These are phyloP conservation scores for Drosophila lowei DNA, from an alignment of 1,140 invertebrate species.

Conservation along the genomic window DNA sequence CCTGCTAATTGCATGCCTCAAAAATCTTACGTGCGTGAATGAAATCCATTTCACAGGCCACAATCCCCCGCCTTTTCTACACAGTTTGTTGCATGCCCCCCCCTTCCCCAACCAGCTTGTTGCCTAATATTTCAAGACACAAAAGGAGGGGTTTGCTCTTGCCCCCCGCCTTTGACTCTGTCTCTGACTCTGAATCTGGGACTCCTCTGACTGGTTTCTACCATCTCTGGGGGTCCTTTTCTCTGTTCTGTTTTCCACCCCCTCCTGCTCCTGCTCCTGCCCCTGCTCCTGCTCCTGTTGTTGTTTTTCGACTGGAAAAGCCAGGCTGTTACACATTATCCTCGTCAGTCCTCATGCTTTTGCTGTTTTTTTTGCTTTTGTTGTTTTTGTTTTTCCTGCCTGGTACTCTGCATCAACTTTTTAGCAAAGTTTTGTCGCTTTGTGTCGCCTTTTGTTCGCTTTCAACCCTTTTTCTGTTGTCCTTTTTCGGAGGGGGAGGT, in stretches of 20 bases:
- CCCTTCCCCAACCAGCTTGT: conserved; percentile 46
- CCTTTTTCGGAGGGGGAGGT: background rate
- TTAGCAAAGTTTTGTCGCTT: conserved; percentile 58
- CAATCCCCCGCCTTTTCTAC: background rate
- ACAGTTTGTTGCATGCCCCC: background rate
- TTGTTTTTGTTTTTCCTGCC: conserved; percentile 1
- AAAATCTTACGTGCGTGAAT: too few relatives aligned
- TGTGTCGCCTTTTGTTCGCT: conserved; percentile 50
- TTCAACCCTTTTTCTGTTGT: conserved; percentile 58
- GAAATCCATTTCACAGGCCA: too few relatives aligned
- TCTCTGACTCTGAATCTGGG: too few relatives aligned
- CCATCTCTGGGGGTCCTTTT: too few relatives aligned
- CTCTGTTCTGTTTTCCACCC: conserved; percentile 7
- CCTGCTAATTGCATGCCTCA: too few relatives aligned
- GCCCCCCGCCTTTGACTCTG: background rate
- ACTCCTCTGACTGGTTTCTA: too few relatives aligned
- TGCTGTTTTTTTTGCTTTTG: too few relatives aligned
- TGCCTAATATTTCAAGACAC: conserved; percentile 54
- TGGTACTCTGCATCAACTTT: conserved; percentile 34
- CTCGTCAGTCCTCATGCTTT: background rate
- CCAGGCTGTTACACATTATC: conserved; percentile 34
- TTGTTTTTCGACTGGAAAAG: conserved; percentile 27
- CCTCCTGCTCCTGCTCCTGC: too few relatives aligned
- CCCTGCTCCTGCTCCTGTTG: background rate
- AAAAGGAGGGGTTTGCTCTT: conserved; percentile 51